Evolutionary conservation across 1,140 invertebrate species (phyloP), one percentile per base, ranked within the genome.

Genomic region (Luehdorfia chinensis): DNA sequence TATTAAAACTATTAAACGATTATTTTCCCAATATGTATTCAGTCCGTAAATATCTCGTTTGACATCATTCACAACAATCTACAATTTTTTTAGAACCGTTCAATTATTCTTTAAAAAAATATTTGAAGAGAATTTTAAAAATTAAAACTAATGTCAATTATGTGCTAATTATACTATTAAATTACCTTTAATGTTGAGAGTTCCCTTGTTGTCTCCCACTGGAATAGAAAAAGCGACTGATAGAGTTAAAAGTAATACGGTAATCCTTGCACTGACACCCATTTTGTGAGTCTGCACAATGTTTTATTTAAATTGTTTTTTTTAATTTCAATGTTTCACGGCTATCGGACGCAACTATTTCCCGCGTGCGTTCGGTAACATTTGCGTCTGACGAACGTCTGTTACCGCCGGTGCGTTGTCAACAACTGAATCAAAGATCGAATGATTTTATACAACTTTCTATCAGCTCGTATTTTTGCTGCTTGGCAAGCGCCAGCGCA

Each of bases 191-290:
- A 62, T 56, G 30, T 62, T 61, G 47, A 59, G 37, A 64, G 62
- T 33, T 62, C 64, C 59, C 27, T 54, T 65, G 5, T 56, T 46
- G 7, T 72, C 55, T 58, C 70, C 66, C 50, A 75, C 54, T 32
- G 81, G 81, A 55, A 75, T 63, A 49, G 78, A 77, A 21, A 55
- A 55, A 8, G 65, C 66, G 23, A 65, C 62, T 49, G 78, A 75
- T 62, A 81, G 55, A 46, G 80, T 50, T 23, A 83, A 67, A 68
- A 79, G 67, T 50, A 73, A 52, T 51, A 68, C 56, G 37, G 54
- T 34, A 67, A 83, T 75, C 72, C 70, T 70, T 54, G 59, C 81
- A 83, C 81, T 74, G 57, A 59, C 78, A 85, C 78, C 72, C 81
- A 85, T 85, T 61, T 67, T 72, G 34, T 25, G 36, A 49, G 41